Evolutionary conservation across 2,797 vertebrate genomes (phyloP), one percentile per base, ranked within the genome.

Genomic region (Rallus crepitans): DNA sequence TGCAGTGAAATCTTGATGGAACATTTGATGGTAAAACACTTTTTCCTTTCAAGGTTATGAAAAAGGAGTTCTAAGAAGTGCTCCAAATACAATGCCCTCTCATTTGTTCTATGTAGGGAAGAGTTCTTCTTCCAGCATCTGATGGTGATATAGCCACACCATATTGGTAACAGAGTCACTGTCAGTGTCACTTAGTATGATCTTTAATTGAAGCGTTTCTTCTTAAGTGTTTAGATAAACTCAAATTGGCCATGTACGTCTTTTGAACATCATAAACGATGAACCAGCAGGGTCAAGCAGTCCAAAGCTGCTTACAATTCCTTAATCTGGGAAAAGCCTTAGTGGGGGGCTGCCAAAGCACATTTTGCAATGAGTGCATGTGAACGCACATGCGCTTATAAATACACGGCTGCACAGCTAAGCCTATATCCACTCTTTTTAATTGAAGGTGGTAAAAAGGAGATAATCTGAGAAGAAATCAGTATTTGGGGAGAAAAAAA

Each of bases 211-310:
- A 83, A 78, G 90, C 94, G 48, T 63, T 89, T 94, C 50, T 60
- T 63, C 89, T 69, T 83, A 91, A 91, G 63, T 37, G 40, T 92
- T 97, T 81, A 83, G 37, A 86, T 90, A 59, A 95, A 96, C 55
- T 97, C 75, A 95, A 90, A 86, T 82, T 65, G 63, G 42, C 89
- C 94, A 37, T 77, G 76, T 79, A 56, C 1, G 0, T 92, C 27
- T 76, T 96, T 94, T 91, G 61, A 94, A 79, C 55, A 75, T 61
- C 83, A 69, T 87, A 89, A 88, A 75, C 70, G 55, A 94, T 68
- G 52, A 82, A 92, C 52, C 35, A 89, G 79, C 57, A 80, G 39
- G 71, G 77, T 81, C 64, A 81, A 94, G 52, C 80, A 48, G 66
- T 59, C 78, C 73, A 91, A 94, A 95, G 68, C 48, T 60, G 65